Evolutionary conservation across 2,888 invertebrate species (phyloP), one percentile per base, ranked within the genome.

Genomic region (Clitarchus hookeri): DNA sequence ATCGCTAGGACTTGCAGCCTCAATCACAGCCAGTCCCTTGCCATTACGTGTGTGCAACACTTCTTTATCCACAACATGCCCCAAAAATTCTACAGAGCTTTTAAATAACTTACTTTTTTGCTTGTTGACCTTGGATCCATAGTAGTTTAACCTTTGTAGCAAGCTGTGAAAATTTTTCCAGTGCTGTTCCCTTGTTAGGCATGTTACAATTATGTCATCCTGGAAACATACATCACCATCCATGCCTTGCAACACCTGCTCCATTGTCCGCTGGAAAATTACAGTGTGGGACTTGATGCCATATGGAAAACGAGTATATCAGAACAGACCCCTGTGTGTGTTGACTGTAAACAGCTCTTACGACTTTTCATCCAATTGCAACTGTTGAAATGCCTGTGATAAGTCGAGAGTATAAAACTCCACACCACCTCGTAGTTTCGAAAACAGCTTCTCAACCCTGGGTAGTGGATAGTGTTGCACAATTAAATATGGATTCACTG

Each of bases 171-270:
- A 54, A 25, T 84, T 79, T 1, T 82, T 23, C 23, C 53, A 44
- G 44, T 84, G 48, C n/a, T 84, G 25, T 4, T 23, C 27, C n/a
- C 48, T 44, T 27, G n/a, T 82, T 27, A 26, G 26, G 1, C 79
- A 84, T 13, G 84, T 86, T 23, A 86, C 82, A 9, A 85, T 26
- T 2, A 84, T 54, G 65, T 84, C 85, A 82, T 85, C 86, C 54
- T 80, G 84, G 27, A 84, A 86, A 44, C 6, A 83, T 6, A 84
- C 77, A 16, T 84, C 84, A 12, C 86, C 84, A 16, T 54, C 36
- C 44, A 86, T 9, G 6, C 84, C 84, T 85, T 86, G 80, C 82
- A 86, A 44, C 6, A 78, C 80, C n/a, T 86, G 79, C 19, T 80
- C 85, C 78, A 86, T 86, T 0, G 23, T 36, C n/a, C 44, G n/a